phyloP scores from a whole-genome alignment of 2,888 invertebrate species.

The Lasioglossum marginatum region DNA sequence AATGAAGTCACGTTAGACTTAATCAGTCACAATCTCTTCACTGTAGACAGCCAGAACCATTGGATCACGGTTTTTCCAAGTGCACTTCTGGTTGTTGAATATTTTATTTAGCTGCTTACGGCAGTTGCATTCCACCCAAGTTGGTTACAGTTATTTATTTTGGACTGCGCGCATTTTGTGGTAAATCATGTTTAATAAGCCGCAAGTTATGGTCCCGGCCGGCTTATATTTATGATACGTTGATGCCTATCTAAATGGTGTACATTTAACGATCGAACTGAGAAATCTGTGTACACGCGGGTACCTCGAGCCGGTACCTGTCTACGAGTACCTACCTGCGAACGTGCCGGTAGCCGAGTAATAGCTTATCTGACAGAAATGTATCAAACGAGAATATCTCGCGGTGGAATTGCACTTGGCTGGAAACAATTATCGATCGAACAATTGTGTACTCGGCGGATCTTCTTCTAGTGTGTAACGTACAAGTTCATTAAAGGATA shows the following conservation, averaged over 20 bases:
- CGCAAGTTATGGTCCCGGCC: conserved; percentile 40
- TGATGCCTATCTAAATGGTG: conserved; percentile 59
- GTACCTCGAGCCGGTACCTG: conserved; percentile 34
- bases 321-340: conserved; percentile 27
- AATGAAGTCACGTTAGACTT: not conserved
- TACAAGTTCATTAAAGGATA: not conserved
- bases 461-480: not conserved
- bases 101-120: not conserved
- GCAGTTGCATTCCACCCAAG: not conserved
- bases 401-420: not conserved
- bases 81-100: not conserved
- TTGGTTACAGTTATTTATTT: conserved; percentile 23
- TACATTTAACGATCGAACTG: conserved; percentile 58
- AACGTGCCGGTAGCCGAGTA: conserved; percentile 39
- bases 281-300: conserved; percentile 51
- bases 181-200: conserved; percentile 61
- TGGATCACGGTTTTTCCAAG: not conserved
- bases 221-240: conserved; percentile 54
- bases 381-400: conserved; percentile 49
- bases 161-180: conserved; percentile 30
- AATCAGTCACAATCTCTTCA: not conserved
- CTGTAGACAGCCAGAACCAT: no score
- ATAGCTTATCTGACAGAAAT: conserved; percentile 53
- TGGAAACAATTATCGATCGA: conserved; percentile 5
- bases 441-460: not conserved